These are phyloP conservation scores for Propithecus perrieri DNA, from an alignment of 2,797 vertebrate species.

Conservation along the genomic window DNA sequence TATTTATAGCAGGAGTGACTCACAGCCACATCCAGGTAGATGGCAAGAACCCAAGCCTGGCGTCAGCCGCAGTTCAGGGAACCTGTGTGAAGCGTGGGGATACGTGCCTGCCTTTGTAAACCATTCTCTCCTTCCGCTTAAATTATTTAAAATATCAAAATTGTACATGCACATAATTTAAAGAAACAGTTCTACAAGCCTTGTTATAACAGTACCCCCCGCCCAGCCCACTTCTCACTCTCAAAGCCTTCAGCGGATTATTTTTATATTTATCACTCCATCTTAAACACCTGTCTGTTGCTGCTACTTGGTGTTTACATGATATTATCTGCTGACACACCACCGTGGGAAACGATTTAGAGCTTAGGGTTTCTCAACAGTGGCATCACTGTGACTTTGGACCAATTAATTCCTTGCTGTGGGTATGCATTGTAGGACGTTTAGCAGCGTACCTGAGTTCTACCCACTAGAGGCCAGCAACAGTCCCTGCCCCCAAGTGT, in stretches of 20 bases:
- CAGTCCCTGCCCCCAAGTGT: fast-evolving
- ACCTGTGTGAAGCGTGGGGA: background rate
- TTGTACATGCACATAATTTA: fast-evolving
- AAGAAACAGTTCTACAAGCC: background rate
- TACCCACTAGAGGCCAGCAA: background rate
- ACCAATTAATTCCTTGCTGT: fast-evolving
- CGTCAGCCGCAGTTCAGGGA: fast-evolving
- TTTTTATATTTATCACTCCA: fast-evolving
- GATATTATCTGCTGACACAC: background rate
- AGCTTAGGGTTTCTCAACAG: background rate
- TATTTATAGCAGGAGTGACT: background rate
- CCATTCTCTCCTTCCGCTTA: background rate
- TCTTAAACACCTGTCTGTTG: fast-evolving
- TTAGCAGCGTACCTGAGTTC: background rate
- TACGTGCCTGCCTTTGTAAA: background rate
- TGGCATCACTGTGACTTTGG: fast-evolving
- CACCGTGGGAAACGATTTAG: fast-evolving
- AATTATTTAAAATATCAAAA: background rate
- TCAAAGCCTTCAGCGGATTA: background rate
- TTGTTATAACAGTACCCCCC: background rate
- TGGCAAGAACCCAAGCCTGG: too few relatives aligned
- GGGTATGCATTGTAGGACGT: fast-evolving
- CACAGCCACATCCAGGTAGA: background rate
- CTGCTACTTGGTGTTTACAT: background rate
- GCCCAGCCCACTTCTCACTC: background rate